Evolutionary conservation across 2,888 invertebrate species (phyloP), one percentile per base, ranked within the genome.

Genomic region (Dendrolimus houi): DNA sequence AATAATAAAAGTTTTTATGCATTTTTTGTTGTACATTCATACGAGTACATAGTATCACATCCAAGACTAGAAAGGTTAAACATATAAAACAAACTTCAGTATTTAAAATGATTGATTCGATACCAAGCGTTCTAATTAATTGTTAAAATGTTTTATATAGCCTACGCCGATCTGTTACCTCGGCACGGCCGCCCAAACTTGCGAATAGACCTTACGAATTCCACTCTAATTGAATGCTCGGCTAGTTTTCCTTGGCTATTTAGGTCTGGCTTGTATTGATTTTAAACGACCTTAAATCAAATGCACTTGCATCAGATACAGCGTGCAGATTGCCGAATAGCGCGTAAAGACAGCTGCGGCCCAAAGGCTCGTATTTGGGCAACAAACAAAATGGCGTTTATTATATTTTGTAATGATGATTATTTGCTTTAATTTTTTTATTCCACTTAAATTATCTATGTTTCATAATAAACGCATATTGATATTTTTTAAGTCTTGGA

Each of bases 151-250:
- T 10, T 29, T 29, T 29, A 29, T 29, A 29, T 12, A 10, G 47
- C 47, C 47, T 47, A 47, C 47, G 47, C 9, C 47, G 8, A 29
- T 29, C 29, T 12, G 47, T 47, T 47, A 47, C 47, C 57, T 59
- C 63, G 61, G 64, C 52, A 61, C 64, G 60, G 56, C 62, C 64
- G 63, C 66, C 66, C 67, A 72, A 69, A 71, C 67, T 62, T 62
- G 65, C 65, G 64, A 73, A 73, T 72, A 62, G 47, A 47, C 47
- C 47, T 47, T 12, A 47, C 47, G 47, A 47, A 47, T 47, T 47
- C 75, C 75, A 67, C 70, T 71, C 71, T 75, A 76, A 74, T 71
- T 67, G 64, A 66, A 59, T 58, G 57, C 61, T 64, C 61, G 70
- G 47, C 47, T 47, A 47, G 47, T 47, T 47, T 47, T 47, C 74